Evolutionary conservation across 2,888 invertebrate species (phyloP).

Genomic region (Aromia moschata): DNA sequence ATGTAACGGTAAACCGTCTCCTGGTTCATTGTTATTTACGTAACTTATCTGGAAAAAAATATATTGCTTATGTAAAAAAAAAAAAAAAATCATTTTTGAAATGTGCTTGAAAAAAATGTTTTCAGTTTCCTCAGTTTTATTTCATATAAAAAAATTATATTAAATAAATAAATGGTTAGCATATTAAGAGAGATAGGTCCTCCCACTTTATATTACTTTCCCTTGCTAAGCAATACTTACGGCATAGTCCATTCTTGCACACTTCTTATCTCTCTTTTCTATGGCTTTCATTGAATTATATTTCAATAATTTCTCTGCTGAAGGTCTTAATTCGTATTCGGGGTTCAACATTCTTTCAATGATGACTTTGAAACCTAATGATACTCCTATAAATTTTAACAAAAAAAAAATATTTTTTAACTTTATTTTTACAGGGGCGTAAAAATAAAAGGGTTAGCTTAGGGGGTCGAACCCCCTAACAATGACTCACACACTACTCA

Average conservation of each 20-base stretch:
- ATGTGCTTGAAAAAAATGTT: no score
- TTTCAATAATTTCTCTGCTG: conserved; percentile 44
- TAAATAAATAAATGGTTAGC: no score
- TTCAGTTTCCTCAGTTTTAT: no score
- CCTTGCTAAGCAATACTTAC: conserved; percentile 37
- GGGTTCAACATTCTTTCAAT: conserved; percentile 46
- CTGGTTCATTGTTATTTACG: neutral
- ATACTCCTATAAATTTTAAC: conserved; percentile 32
- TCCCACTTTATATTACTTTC: no score
- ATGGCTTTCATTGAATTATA: conserved; percentile 37
- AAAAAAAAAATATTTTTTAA: neutral
- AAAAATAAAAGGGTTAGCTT: neutral
- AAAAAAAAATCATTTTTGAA: no score
- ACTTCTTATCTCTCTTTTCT: conserved; percentile 42
- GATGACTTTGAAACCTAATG: conserved; percentile 41
- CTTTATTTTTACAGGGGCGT: no score
- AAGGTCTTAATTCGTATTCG: conserved; percentile 42
- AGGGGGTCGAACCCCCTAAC: conserved; percentile 3
- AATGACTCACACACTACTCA: no score
- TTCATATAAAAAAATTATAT: no score
- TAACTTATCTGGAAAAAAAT: conserved; percentile 11
- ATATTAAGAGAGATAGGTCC: no score
- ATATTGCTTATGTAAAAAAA: no score
- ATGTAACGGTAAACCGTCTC: conserved; percentile 3
- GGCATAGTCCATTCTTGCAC: conserved; percentile 40